phyloP scores from a whole-genome alignment of 2,113 vertebrate species.

The Pteruthius melanotis region DNA sequence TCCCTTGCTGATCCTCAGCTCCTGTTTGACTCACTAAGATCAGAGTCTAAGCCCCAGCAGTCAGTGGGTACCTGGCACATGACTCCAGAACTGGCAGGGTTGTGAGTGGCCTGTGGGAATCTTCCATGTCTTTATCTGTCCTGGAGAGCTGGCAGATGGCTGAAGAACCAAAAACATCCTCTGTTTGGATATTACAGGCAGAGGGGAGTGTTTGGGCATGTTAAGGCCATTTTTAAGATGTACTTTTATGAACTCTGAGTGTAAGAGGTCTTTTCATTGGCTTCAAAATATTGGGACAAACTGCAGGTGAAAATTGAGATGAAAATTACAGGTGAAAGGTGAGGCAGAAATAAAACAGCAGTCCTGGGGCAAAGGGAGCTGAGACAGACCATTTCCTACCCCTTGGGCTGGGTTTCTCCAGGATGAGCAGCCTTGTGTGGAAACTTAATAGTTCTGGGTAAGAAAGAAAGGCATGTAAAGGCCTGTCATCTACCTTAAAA shows the following conservation, averaged over 20 bases:
- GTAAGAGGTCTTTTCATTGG: background rate
- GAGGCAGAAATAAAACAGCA: background rate
- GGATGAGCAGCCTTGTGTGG: background rate
- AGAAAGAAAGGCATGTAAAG: background rate
- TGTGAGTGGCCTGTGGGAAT: background rate
- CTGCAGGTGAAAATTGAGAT: background rate
- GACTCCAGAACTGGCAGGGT: background rate
- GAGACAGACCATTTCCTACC: accelerated
- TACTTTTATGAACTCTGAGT: background rate
- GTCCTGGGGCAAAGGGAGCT: background rate
- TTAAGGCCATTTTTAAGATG: background rate
- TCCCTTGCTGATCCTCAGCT: background rate
- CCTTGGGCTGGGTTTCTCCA: background rate
- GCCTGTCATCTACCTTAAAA: background rate
- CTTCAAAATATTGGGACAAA: background rate
- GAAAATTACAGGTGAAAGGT: background rate
- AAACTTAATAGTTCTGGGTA: background rate
- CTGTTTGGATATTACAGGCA: background rate
- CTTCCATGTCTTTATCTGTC: background rate
- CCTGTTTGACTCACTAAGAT: background rate
- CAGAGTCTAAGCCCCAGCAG: background rate
- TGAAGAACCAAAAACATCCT: background rate
- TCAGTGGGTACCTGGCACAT: accelerated
- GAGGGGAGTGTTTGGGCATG: too few species aligned
- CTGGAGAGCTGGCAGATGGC: background rate